These are phyloP conservation scores for Balearica regulorum DNA, from an alignment of 2,797 vertebrate species.

Conservation along the genomic window DNA sequence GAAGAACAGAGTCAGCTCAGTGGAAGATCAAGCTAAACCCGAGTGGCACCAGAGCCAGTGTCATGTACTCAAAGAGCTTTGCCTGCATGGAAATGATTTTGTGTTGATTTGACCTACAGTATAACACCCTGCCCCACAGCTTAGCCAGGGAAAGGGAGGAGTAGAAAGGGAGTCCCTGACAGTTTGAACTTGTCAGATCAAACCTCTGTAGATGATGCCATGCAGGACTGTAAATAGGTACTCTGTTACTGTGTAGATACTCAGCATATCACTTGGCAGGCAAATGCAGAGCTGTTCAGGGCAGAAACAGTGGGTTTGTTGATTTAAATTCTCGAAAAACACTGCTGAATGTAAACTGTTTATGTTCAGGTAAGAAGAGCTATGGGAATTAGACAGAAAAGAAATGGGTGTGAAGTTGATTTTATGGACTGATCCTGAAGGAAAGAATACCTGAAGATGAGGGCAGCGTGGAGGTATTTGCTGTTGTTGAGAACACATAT, in stretches of 20 bases:
- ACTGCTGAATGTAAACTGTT: neutral
- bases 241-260: slow-evolving; percentile 2
- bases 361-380: neutral
- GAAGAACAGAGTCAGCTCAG: slow-evolving; percentile 8
- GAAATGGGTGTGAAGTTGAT: neutral
- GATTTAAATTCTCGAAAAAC: neutral
- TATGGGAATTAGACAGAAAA: neutral
- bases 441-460: neutral
- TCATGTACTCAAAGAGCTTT: neutral
- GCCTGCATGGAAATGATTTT: neutral
- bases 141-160: neutral
- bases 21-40: slow-evolving; percentile 11
- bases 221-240: slow-evolving; percentile 50
- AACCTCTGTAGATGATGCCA: slow-evolving; percentile 11
- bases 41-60: neutral
- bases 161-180: neutral
- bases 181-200: slow-evolving; percentile 43
- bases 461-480: neutral
- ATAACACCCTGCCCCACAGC: neutral
- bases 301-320: neutral
- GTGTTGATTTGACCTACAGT: neutral
- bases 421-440: neutral
- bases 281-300: slow-evolving; percentile 23
- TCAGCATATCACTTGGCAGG: slow-evolving; percentile 24
- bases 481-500: neutral